A percentile compares a stretch with the other conserved stretches of the same genome.
These are phyloP conservation scores for Pomatostomus ruficeps DNA, from an alignment of 2,113 vertebrate genomes.

Conservation along the genomic window DNA sequence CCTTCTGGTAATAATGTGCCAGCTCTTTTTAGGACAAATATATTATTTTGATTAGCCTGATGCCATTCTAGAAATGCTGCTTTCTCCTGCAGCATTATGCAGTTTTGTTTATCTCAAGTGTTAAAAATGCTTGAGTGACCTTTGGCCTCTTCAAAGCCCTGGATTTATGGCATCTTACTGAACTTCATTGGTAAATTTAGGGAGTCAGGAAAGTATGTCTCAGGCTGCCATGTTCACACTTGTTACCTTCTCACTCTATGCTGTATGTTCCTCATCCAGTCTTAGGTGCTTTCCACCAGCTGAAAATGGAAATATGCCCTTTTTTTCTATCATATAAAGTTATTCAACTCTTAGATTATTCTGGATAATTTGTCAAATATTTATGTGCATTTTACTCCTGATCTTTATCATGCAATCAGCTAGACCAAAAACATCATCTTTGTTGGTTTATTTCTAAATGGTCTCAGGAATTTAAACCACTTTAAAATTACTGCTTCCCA, in stretches of 20 bases:
- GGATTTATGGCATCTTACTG: not conserved
- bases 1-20: constrained; percentile 12
- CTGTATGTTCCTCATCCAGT: not conserved
- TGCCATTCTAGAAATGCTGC: not conserved
- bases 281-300: not conserved
- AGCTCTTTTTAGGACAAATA: not conserved
- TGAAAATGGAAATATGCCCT: not conserved
- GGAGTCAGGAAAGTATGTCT: not conserved
- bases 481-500: not conserved
- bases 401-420: not conserved
- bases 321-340: not conserved
- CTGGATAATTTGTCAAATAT: not conserved
- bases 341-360: not conserved
- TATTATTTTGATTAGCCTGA: not conserved
- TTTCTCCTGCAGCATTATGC: not conserved
- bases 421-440: not conserved
- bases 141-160: not conserved
- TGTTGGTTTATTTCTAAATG: not conserved
- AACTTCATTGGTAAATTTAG: not conserved
- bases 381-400: not conserved
- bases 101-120: not conserved
- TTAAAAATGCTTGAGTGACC: not conserved
- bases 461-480: not conserved
- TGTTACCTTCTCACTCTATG: not conserved
- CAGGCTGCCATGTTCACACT: not conserved